A percentile compares a stretch with the other conserved stretches of the same genome.
Conservation (phyloP, 2,113 vertebrate species). For the Ceyx margarethae region DNA sequence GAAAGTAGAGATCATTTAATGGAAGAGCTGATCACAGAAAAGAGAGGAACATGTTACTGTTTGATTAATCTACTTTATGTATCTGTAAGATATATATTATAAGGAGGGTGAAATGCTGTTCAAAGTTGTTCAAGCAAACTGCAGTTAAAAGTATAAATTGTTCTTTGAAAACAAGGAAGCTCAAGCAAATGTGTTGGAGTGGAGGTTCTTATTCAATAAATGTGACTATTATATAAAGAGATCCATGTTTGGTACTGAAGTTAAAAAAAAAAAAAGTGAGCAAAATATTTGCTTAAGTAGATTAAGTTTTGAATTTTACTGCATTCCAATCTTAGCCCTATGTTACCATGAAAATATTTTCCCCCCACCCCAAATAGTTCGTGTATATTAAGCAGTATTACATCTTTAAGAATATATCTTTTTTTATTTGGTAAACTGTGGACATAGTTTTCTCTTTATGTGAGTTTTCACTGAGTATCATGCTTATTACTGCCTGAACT, state of each 20-base stretch:
- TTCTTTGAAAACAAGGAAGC: background rate
- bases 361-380: background rate
- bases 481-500: constrained; percentile 27
- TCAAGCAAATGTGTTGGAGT: background rate
- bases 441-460: background rate
- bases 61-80: background rate
- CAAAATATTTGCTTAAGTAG: background rate
- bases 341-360: background rate
- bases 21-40: background rate
- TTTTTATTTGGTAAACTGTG: constrained; percentile 4
- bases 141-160: background rate
- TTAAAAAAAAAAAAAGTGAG: background rate
- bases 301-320: background rate
- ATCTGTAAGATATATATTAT: background rate
- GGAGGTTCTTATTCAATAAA: background rate
- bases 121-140: background rate
- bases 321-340: background rate
- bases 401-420: background rate
- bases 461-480: background rate
- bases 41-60: background rate
- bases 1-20: background rate
- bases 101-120: background rate
- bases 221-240: background rate
- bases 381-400: background rate
- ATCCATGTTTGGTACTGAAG: background rate